Percentiles rank a stretch among this genome's conserved stretches.
These are phyloP conservation scores for Pantherophis alleghaniensis DNA, from an alignment of 2,797 vertebrate species.

Conservation along the genomic window DNA sequence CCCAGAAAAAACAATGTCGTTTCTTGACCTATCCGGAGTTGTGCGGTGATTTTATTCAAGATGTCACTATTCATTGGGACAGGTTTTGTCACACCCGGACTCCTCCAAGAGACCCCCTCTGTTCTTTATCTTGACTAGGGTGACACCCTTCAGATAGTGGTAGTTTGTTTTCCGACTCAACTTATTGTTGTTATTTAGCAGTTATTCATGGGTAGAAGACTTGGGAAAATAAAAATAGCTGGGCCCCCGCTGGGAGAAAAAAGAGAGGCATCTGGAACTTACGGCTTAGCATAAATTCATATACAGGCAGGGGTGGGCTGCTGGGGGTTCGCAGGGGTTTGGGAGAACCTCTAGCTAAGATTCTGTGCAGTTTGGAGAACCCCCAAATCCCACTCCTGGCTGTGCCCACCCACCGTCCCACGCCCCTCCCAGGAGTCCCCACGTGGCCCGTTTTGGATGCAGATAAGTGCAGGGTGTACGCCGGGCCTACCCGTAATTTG, in stretches of 20 bases:
- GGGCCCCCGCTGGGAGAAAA: not conserved
- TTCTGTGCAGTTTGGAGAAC: no score
- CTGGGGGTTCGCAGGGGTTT: no score
- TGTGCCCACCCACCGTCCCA: no score
- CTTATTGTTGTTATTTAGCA: constrained; percentile 79
- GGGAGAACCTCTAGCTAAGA: no score
- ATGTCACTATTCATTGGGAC: constrained; percentile 82
- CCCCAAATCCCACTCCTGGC: no score
- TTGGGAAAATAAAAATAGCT: constrained; percentile 56
- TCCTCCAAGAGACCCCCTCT: constrained; percentile 68
- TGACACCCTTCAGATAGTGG: constrained; percentile 70
- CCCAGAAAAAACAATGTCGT: constrained; percentile 83
- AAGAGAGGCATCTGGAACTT: not conserved
- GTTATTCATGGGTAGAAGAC: constrained; percentile 67
- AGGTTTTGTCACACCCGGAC: constrained; percentile 76
- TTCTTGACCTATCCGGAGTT: constrained; percentile 82
- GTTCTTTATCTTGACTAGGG: constrained; percentile 71
- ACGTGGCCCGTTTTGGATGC: no score
- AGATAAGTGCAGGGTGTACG: no score
- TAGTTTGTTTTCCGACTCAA: constrained; percentile 59
- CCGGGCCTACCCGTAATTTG: no score
- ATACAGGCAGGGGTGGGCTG: not conserved
- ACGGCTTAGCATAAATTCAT: not conserved
- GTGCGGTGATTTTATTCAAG: constrained; percentile 79
- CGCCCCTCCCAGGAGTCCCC: no score